Percentiles rank a stretch among this genome's conserved stretches.
phyloP scores from a whole-genome alignment of 1,140 invertebrate genomes.

The Coboldia fuscipes region DNA sequence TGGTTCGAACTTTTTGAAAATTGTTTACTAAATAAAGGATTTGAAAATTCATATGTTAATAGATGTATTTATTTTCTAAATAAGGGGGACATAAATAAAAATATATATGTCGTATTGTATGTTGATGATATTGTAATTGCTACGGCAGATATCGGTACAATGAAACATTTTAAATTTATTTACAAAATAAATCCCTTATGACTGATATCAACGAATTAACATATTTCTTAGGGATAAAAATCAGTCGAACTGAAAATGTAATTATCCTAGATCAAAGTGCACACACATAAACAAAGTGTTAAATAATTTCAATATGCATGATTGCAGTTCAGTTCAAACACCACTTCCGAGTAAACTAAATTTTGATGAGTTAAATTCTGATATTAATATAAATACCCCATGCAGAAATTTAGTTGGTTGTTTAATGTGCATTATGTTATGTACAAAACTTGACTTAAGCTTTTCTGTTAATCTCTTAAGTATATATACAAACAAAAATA shows the following conservation, averaged over 20 bases:
- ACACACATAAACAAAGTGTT: conserved; percentile 16
- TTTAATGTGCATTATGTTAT: too few species aligned
- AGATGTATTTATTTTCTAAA: conserved; percentile 8
- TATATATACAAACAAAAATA: too few species aligned
- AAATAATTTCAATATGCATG: conserved; percentile 14
- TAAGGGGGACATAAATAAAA: conserved; percentile 3
- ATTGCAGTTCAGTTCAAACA: conserved; percentile 13
- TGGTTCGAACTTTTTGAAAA: conserved; percentile 13
- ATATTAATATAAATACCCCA: too few species aligned
- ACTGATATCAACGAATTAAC: conserved; percentile 13
- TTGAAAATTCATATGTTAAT: conserved; percentile 10
- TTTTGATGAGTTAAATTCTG: too few species aligned
- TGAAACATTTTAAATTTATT: background rate
- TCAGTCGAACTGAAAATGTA: conserved; percentile 11
- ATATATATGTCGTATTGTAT: conserved; percentile 9
- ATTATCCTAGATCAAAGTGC: conserved; percentile 10
- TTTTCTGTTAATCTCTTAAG: too few species aligned
- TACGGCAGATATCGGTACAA: conserved; percentile 2
- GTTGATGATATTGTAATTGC: conserved; percentile 8
- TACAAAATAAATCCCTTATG: conserved; percentile 9
- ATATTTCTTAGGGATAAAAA: conserved; percentile 15
- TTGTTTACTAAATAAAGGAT: conserved; percentile 9
- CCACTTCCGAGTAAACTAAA: too few species aligned
- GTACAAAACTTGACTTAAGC: too few species aligned
- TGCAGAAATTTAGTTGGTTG: too few species aligned